Evolutionary conservation across 2,888 invertebrate genomes (phyloP).

Genomic region (Linnaemya vulpina): DNA sequence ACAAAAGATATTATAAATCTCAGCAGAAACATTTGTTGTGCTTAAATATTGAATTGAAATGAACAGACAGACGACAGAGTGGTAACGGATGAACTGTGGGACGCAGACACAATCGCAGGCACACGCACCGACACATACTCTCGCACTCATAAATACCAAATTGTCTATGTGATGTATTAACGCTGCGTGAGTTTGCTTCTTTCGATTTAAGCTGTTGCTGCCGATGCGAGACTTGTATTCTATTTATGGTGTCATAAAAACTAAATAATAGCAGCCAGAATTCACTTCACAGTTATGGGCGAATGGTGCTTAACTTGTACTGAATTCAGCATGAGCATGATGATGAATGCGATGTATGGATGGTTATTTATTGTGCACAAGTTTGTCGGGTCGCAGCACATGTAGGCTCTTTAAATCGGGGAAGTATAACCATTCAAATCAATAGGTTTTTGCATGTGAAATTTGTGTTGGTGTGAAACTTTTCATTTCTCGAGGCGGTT

Average conservation of each 20-base stretch:
- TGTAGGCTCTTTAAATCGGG: conserved; percentile 13
- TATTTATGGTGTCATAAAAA: conserved; percentile 63
- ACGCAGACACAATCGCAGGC: neutral
- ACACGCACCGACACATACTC: neutral
- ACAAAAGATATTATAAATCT: conserved; percentile 49
- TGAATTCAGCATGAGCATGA: conserved; percentile 9
- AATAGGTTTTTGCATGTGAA: neutral
- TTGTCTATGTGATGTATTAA: conserved; percentile 41
- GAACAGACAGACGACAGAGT: no score
- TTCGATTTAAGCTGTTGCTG: conserved; percentile 18
- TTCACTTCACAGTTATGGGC: conserved; percentile 49
- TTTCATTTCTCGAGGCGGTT: no score
- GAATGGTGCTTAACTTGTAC: conserved; percentile 6
- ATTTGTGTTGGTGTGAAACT: no score
- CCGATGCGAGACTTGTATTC: conserved; percentile 28
- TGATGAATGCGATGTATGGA: conserved; percentile 3
- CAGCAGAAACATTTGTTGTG: conserved; percentile 49
- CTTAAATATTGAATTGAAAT: conserved; percentile 62
- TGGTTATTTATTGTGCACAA: conserved; percentile 19
- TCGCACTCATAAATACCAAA: conserved; percentile 4
- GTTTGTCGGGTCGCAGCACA: conserved; percentile 5
- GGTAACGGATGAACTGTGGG: conserved; percentile 5
- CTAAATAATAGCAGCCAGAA: conserved; percentile 2
- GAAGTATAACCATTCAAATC: conserved; percentile 18
- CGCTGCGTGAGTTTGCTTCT: conserved; percentile 33